phyloP scores from a whole-genome alignment of 1,140 invertebrate genomes.

The Caenorhabditis inopinata region DNA sequence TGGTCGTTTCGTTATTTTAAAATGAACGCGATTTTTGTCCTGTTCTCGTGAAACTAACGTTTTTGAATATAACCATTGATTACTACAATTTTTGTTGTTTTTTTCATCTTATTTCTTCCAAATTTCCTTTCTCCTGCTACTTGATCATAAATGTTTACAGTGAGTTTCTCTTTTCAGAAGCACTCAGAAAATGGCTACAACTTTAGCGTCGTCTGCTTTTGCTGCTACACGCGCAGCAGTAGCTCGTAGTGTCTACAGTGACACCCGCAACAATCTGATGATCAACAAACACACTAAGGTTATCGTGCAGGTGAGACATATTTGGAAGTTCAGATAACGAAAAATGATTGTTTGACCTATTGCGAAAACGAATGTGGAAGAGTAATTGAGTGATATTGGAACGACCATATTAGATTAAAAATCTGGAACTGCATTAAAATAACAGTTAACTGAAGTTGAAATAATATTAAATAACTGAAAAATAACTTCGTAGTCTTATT shows the following conservation, averaged over 20 bases:
- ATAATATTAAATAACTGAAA: no score
- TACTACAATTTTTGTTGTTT: not conserved
- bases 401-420: no score
- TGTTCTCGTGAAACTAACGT: no score
- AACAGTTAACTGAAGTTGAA: no score
- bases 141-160: not conserved
- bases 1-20: no score
- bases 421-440: no score
- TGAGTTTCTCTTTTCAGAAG: no score
- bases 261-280: conserved; percentile 72
- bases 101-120: not conserved
- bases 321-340: not conserved
- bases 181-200: not conserved
- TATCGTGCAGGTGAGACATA: conserved; percentile 36
- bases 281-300: conserved; percentile 80
- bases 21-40: no score
- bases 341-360: not conserved
- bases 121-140: not conserved
- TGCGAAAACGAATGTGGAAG: no score
- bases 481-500: no score
- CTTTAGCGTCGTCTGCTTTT: not conserved
- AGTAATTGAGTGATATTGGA: no score
- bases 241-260: conserved; percentile 52
- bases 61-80: not conserved
- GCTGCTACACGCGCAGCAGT: conserved; percentile 5